These are phyloP conservation scores for Elgaria multicarinata DNA, from an alignment of 2,113 vertebrate genomes.

Conservation along the genomic window DNA sequence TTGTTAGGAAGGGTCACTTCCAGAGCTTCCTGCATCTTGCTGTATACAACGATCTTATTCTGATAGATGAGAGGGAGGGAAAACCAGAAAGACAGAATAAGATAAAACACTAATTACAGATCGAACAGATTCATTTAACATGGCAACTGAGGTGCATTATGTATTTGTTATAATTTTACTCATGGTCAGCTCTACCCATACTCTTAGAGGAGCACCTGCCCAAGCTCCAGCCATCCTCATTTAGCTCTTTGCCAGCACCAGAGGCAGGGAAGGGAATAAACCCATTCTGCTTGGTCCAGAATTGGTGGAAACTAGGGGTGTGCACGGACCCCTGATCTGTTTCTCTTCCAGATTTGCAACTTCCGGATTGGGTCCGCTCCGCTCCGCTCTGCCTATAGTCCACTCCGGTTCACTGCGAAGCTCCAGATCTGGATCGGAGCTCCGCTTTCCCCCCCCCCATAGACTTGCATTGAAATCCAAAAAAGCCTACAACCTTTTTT, in stretches of 20 bases:
- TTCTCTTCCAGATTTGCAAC: too few species aligned
- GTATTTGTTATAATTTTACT: background rate
- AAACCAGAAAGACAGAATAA: slow-evolving; percentile 74
- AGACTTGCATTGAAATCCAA: too few species aligned
- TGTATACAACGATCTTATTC: slow-evolving; percentile 90
- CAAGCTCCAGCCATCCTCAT: background rate
- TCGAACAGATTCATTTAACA: slow-evolving; percentile 53
- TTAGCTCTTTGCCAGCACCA: background rate
- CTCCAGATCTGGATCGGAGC: too few species aligned
- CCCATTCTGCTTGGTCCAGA: background rate
- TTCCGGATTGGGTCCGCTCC: too few species aligned
- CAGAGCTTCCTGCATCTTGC: slow-evolving; percentile 95
- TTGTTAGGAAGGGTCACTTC: slow-evolving; percentile 83
- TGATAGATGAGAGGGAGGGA: slow-evolving; percentile 63
- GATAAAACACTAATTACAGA: slow-evolving; percentile 63
- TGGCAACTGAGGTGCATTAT: slow-evolving; percentile 27
- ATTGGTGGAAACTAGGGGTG: too few species aligned
- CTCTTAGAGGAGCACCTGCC: background rate
- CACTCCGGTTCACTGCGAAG: too few species aligned
- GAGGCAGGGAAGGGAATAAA: background rate
- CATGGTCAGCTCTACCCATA: background rate
- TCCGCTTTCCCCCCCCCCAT: too few species aligned
- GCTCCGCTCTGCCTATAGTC: too few species aligned
- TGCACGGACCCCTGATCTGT: too few species aligned
- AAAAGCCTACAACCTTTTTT: too few species aligned